A percentile compares a stretch with the other conserved stretches of the same genome.
Evolutionary conservation across 1,140 invertebrate genomes (phyloP).

Genomic region (Drosophila kohkoa): DNA sequence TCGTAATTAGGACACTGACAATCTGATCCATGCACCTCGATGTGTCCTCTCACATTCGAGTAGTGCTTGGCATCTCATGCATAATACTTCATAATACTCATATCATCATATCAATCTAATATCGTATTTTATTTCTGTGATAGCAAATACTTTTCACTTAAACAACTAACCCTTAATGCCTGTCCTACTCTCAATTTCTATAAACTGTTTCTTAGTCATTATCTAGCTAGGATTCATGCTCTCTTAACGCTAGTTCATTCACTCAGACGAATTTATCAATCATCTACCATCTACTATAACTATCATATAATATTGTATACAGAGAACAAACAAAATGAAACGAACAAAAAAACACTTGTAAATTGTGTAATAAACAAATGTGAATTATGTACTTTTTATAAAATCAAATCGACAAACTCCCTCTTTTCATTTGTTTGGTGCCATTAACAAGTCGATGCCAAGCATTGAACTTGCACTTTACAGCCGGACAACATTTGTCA

Average conservation of each 20-base stretch:
- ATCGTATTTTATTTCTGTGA: slow-evolving; percentile 80
- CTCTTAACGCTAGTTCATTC: slow-evolving; percentile 51
- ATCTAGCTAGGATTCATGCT: slow-evolving; percentile 55
- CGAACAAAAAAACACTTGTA: slow-evolving; percentile 55
- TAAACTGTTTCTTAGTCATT: slow-evolving; percentile 74
- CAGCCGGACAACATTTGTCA: slow-evolving; percentile 17
- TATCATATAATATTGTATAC: slow-evolving; percentile 49
- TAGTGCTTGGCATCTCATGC: slow-evolving; percentile 1
- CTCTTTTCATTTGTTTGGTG: slow-evolving; percentile 20
- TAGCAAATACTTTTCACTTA: slow-evolving; percentile 73
- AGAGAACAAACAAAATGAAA: slow-evolving; percentile 53
- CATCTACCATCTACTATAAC: slow-evolving; percentile 39
- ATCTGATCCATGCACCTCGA: slow-evolving; percentile 14
- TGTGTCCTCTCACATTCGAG: slow-evolving; percentile 1
- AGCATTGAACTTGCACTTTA: slow-evolving; percentile 75
- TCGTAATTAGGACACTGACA: slow-evolving; percentile 80
- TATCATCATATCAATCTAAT: slow-evolving; percentile 57
- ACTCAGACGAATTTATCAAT: slow-evolving; percentile 75
- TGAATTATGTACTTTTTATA: slow-evolving; percentile 84
- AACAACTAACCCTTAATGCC: slow-evolving; percentile 29
- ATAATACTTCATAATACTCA: slow-evolving; percentile 63
- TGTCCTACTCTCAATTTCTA: slow-evolving; percentile 21
- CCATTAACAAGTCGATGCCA: slow-evolving; percentile 40
- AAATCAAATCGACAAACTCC: slow-evolving; percentile 62
- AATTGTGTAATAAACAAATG: slow-evolving; percentile 79